These are phyloP conservation scores for Theonella swinhoei DNA, from an alignment of 37 sponge, comb jelly and placozoan species.

Conservation along the genomic window DNA sequence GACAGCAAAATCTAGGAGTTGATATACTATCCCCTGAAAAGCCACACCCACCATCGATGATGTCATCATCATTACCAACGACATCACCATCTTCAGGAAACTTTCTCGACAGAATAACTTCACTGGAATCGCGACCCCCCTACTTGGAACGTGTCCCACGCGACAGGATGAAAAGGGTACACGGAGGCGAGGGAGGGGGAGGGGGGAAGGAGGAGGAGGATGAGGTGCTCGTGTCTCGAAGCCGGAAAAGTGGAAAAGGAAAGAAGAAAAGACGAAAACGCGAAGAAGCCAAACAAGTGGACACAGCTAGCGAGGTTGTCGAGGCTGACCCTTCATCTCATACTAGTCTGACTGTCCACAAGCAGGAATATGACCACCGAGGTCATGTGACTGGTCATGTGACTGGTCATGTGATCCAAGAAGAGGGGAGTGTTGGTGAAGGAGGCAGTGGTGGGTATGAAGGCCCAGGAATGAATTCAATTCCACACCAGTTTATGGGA, in stretches of 20 bases:
- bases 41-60: background rate
- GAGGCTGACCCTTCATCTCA: slow-evolving; percentile 22
- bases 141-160: background rate
- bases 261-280: slow-evolving; percentile 39
- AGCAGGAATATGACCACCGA: too few relatives aligned
- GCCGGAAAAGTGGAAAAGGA: background rate
- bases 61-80: background rate
- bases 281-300: background rate
- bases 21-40: background rate
- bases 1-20: too few relatives aligned
- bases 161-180: background rate
- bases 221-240: background rate
- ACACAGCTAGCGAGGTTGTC: slow-evolving; percentile 23
- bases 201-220: slow-evolving; percentile 26
- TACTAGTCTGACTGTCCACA: too few relatives aligned
- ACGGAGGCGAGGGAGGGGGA: background rate
- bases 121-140: background rate
- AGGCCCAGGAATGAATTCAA: too few relatives aligned
- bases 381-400: too few relatives aligned
- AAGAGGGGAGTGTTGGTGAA: background rate
- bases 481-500: background rate
- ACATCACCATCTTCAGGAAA: background rate
- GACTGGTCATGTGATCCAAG: background rate
- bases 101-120: background rate
- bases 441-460: too few relatives aligned